Percentiles rank a stretch among this genome's conserved stretches.
These are phyloP conservation scores for Andrena marginata DNA, from an alignment of 2,888 invertebrate genomes.

Conservation along the genomic window DNA sequence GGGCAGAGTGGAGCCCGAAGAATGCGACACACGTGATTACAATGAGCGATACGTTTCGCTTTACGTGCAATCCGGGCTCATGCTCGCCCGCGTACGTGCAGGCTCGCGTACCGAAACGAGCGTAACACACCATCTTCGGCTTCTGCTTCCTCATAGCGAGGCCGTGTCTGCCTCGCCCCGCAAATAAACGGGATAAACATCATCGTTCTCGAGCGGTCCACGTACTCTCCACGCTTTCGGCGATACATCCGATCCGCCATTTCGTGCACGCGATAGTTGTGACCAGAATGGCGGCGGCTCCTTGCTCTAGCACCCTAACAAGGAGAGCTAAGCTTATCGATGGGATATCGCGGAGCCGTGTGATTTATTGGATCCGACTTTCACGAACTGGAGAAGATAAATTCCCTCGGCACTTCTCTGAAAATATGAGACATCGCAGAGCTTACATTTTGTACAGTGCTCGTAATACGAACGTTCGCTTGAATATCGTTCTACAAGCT, in stretches of 20 bases:
- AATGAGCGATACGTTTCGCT: slow-evolving; percentile 60
- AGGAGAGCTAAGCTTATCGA: neutral
- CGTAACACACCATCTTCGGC: slow-evolving; percentile 42
- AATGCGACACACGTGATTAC: slow-evolving; percentile 64
- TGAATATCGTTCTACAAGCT: neutral
- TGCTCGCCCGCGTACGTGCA: slow-evolving; percentile 48
- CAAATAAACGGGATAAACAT: slow-evolving; percentile 19
- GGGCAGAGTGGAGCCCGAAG: slow-evolving; percentile 34
- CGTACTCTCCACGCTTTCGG: neutral
- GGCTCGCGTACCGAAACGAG: slow-evolving; percentile 48
- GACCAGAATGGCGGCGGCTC: neutral
- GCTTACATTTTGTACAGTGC: neutral
- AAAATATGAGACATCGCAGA: neutral
- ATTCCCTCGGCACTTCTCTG: neutral
- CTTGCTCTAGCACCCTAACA: neutral
- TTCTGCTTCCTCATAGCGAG: slow-evolving; percentile 48
- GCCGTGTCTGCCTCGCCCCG: neutral
- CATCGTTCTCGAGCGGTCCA: neutral
- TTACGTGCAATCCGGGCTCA: slow-evolving; percentile 34
- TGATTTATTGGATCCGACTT: slow-evolving; percentile 1
- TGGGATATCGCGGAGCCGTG: neutral
- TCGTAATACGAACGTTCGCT: neutral
- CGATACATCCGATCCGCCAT: neutral
- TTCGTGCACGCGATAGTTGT: neutral
- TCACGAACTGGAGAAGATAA: neutral